These are phyloP conservation scores for Venturia canescens DNA, from an alignment of 1,140 invertebrate genomes.

Conservation along the genomic window DNA sequence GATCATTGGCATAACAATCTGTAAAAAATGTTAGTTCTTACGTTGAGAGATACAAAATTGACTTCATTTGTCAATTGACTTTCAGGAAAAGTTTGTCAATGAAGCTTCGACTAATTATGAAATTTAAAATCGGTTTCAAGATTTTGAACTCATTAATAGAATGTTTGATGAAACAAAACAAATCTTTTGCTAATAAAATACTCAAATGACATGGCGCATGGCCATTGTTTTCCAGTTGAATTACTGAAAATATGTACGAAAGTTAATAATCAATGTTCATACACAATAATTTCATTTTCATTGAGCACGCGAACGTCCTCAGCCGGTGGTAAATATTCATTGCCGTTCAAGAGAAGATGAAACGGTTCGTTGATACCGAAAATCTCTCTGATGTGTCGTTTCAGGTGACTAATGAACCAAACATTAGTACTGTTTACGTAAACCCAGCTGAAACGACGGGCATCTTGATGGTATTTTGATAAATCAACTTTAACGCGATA, in stretches of 20 bases:
- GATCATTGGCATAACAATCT: too few relatives aligned
- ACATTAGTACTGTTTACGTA: slow-evolving; percentile 61
- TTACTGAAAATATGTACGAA: neutral
- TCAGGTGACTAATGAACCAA: slow-evolving; percentile 55
- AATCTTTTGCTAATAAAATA: too few relatives aligned
- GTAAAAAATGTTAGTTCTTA: too few relatives aligned
- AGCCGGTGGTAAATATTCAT: slow-evolving; percentile 62
- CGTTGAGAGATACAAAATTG: too few relatives aligned
- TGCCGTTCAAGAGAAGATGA: slow-evolving; percentile 59
- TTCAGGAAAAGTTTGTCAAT: too few relatives aligned
- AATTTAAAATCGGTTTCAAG: too few relatives aligned
- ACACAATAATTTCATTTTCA: slow-evolving; percentile 60
- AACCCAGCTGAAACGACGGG: slow-evolving; percentile 60
- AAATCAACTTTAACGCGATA: slow-evolving; percentile 66
- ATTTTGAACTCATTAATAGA: too few relatives aligned
- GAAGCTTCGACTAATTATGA: too few relatives aligned
- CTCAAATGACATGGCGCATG: too few relatives aligned
- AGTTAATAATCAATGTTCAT: slow-evolving; percentile 43
- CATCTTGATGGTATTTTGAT: slow-evolving; percentile 61
- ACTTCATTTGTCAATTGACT: too few relatives aligned
- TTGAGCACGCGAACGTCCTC: slow-evolving; percentile 65
- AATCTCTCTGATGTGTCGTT: slow-evolving; percentile 58
- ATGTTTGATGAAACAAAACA: too few relatives aligned
- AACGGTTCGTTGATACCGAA: slow-evolving; percentile 64
- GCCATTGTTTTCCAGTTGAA: neutral